Base-by-base conservation (phyloP, 1,140 invertebrate genomes). In the Drosophila triauraria region DNA sequence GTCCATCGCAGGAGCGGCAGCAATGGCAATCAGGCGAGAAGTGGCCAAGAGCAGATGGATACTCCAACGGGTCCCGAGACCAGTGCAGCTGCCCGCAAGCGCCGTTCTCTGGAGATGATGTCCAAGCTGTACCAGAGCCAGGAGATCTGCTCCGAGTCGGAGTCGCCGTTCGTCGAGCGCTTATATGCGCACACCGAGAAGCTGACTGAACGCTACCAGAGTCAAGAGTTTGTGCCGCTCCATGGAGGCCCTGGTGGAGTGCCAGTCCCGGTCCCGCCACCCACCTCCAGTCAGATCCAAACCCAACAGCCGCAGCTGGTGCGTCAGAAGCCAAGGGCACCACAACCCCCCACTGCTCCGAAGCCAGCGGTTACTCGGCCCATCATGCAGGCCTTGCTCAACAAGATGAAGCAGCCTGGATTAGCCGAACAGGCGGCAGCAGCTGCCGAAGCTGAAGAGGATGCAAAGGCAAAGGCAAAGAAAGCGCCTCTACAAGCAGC, bases 121-220 rank as follows among this genome's bases (percentile, higher is more conserved):
- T 93, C 93, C 2, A 92, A 93, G 57, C 91, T 94, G 27, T 95
- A 94, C 78, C 94, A 94, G 81, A 95, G 94, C 69, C 94, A 95
- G 80, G 94, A 95, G 50, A 94, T 93, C 12, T 92, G 85, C 42
- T 93, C 92, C 1, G 92, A 93, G 51, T 91, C 91, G 0, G 92
- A 93, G 48, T 82, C 85, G 15, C 82, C 87, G 1, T 93, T 93
- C 35, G 82, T 91, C 1, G 92, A 93, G 64, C 85, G 94, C 46
- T 83, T 95, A 12, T 95, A 95, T 72, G 94, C 94, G 43, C 94
- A 94, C 75, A 94, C 93, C 80, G 94, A 95, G 70, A 95, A 95
- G 70, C 92, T 95, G 44, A 94, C 94, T 5, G 94, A 94, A 78
- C 93, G 94, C 17, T 95, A 95, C 86, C 94, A 95, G 91, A 95